Conservation (phyloP, 2,797 vertebrate genomes). For the Myoxocephalus aenaeus region DNA sequence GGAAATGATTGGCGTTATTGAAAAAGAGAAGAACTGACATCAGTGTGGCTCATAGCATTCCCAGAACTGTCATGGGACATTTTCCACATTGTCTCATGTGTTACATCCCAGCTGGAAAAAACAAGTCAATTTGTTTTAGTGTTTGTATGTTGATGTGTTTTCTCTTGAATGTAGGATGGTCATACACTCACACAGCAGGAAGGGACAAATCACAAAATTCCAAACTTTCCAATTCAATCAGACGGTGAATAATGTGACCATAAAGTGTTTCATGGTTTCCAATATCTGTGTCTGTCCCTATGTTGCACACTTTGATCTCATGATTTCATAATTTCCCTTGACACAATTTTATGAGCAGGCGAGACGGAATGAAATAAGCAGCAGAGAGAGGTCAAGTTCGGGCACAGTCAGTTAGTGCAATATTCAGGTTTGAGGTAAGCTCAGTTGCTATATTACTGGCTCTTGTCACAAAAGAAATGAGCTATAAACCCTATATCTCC, state of each 20-base stretch:
- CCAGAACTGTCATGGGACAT: constrained; percentile 49
- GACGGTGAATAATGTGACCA: constrained; percentile 45
- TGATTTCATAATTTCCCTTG: constrained; percentile 68
- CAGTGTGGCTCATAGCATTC: constrained; percentile 35
- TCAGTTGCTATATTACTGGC: constrained; percentile 13
- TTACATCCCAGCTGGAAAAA: constrained; percentile 45
- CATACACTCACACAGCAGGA: not conserved
- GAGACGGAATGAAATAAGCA: constrained; percentile 55
- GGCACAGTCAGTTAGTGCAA: constrained; percentile 16
- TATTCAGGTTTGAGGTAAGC: constrained; percentile 25
- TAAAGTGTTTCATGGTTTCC: constrained; percentile 51
- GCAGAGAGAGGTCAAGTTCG: constrained; percentile 32
- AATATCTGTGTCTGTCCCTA: constrained; percentile 58
- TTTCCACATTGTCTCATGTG: constrained; percentile 24
- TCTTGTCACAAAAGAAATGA: constrained; percentile 38
- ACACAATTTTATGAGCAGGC: constrained; percentile 64
- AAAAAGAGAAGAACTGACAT: constrained; percentile 41
- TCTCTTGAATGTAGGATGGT: not conserved
- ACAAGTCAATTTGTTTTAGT: constrained; percentile 10
- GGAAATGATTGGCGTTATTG: constrained; percentile 45
- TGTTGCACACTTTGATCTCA: constrained; percentile 57
- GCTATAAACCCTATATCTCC: constrained; percentile 6
- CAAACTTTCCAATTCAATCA: constrained; percentile 57
- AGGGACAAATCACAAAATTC: constrained; percentile 26
- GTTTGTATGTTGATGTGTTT: not conserved